Evolutionary conservation across 1,140 invertebrate genomes (phyloP).

Genomic region (Catajapyx aquilonaris): DNA sequence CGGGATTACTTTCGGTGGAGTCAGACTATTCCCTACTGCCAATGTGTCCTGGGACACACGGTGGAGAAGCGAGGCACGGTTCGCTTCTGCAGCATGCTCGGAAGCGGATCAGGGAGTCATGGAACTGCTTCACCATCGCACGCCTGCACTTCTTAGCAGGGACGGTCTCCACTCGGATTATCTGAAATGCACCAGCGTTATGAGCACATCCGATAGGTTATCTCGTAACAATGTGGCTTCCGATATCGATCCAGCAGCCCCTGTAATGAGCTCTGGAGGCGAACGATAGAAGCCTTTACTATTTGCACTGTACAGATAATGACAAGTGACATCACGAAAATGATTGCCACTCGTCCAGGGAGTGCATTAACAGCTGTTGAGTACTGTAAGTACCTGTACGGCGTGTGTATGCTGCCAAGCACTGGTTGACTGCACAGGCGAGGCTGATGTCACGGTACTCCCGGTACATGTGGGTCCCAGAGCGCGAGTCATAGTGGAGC

Average conservation of each 20-base stretch:
- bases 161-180: constrained; percentile 89
- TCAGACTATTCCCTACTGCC: no score
- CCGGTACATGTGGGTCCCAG: constrained; percentile 98
- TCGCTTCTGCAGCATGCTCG: constrained; percentile 68
- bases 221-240: not conserved
- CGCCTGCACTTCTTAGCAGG: constrained; percentile 70
- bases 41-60: not conserved
- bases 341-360: not conserved
- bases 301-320: not conserved
- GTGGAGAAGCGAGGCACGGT: constrained; percentile 29
- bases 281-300: not conserved
- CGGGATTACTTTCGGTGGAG: no score
- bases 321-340: not conserved
- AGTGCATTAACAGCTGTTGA: not conserved
- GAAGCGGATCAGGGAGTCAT: constrained; percentile 88
- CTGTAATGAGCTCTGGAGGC: no score
- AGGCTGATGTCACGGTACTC: constrained; percentile 94
- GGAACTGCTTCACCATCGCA: constrained; percentile 94
- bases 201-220: not conserved
- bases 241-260: no score
- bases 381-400: constrained; percentile 41
- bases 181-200: constrained; percentile 32
- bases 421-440: constrained; percentile 89
- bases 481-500: constrained; percentile 91
- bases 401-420: constrained; percentile 96